Base-by-base conservation (phyloP, 2,797 vertebrate species). In the Taeniopygia guttata region DNA sequence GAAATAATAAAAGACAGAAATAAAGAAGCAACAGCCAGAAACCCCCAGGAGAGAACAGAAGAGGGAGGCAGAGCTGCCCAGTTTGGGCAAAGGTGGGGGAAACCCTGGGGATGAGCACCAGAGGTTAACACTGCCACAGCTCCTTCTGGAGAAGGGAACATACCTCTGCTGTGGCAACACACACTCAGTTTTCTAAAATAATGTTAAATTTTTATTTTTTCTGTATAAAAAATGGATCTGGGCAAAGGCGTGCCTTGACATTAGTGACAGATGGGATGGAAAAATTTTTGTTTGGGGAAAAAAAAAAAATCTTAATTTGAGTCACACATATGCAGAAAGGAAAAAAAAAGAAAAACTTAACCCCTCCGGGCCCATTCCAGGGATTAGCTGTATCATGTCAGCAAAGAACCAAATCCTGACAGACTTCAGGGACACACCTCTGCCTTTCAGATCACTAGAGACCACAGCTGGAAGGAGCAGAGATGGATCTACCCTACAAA, bases 201-300 rank as follows among this genome's bases (percentile, higher is more conserved):
- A 76, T 64, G 77, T 69, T 72, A 56, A 34, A 45, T 64, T 94
- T 85, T 76, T 66, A 4, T 3, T 36, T 63, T n/a, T 62, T 67
- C 34, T 23, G 20, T 32, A 10, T 10, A 3, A 59, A 79, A 36
- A n/a, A 3, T 38, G 52, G 52, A 91, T 96, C 77, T 90, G 73
- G 87, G 94, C 75, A 94, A 85, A 83, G 69, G 73, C 95, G 49
- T 68, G 80, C 89, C 79, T 93, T 93, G 84, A 91, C 93, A 95
- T 92, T 92, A 87, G 75, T 93, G 93, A 92, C 93, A 97, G 97
- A 97, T 96, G 96, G 96, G 85, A 95, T 81, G 32, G 68, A 92
- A 95, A 90, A 51, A 59, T 1, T 22, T 64, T 80, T 78, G 81
- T 84, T 93, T 81, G 79, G 75, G 72, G 10, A 19, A 10, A 20